Percentiles rank a stretch among this genome's conserved stretches.
phyloP scores from a whole-genome alignment of 2,888 invertebrate species.

The Pachymerium ferrugineum region DNA sequence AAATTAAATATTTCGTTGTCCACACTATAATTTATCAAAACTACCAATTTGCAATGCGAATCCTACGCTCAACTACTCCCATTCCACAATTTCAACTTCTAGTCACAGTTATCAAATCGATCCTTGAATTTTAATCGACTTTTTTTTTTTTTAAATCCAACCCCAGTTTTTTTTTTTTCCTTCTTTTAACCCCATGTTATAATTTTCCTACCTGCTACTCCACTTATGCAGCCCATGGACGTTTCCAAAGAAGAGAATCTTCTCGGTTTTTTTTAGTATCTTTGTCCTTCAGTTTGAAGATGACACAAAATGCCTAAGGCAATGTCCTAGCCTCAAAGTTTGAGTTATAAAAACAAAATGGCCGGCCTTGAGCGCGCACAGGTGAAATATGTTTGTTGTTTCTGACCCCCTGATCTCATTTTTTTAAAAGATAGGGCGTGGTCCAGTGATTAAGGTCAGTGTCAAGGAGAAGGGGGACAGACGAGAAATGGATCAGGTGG shows the following conservation, averaged over 20 bases:
- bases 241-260: constrained; percentile 12
- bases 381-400: constrained; percentile 19
- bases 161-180: neutral
- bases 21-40: too few species aligned
- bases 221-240: constrained; percentile 11
- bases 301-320: neutral
- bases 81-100: too few species aligned
- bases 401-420: constrained; percentile 10
- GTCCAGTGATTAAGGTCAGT: neutral
- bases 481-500: neutral
- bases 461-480: constrained; percentile 24
- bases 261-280: neutral
- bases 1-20: too few species aligned
- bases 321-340: constrained; percentile 7
- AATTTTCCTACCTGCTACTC: constrained; percentile 12
- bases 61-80: neutral
- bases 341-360: constrained; percentile 6
- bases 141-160: too few species aligned
- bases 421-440: neutral
- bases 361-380: neutral
- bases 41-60: too few species aligned
- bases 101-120: too few species aligned
- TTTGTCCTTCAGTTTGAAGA: constrained; percentile 24
- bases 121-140: too few species aligned
- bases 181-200: too few species aligned